A percentile compares a stretch with the other conserved stretches of the same genome.
Evolutionary conservation across 1,140 invertebrate genomes (phyloP).

Genomic region (Drosophila persimilis): DNA sequence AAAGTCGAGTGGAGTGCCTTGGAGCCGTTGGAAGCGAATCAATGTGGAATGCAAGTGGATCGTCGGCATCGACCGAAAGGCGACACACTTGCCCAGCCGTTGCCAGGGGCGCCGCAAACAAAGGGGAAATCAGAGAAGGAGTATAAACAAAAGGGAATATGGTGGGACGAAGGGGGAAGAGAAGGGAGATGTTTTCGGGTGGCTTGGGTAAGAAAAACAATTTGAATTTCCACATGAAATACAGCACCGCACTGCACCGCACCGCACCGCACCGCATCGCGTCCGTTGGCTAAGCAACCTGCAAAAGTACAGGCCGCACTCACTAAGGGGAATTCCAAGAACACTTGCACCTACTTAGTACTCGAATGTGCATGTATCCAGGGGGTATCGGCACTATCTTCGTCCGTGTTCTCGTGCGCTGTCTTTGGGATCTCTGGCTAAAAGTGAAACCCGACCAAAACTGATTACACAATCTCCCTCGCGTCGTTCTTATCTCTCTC

Average conservation of each 20-base stretch:
- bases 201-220: conserved; percentile 68
- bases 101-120: conserved; percentile 29
- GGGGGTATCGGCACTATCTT: conserved; percentile 8
- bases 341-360: not conserved
- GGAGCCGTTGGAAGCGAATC: conserved; percentile 68
- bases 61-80: conserved; percentile 18
- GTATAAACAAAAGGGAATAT: not conserved
- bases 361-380: not conserved
- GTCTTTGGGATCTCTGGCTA: not conserved
- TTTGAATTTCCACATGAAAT: conserved; percentile 53
- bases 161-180: not conserved
- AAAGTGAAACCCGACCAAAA: conserved; percentile 14
- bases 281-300: conserved; percentile 68
- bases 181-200: not conserved
- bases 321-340: not conserved
- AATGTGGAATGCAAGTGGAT: conserved; percentile 31
- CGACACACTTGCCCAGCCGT: conserved; percentile 1
- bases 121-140: conserved; percentile 1
- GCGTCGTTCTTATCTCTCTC: conserved; percentile 38
- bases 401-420: conserved; percentile 1
- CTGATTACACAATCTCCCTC: conserved; percentile 43
- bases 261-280: conserved; percentile 2
- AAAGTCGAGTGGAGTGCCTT: not conserved
- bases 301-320: not conserved
- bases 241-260: not conserved